A percentile compares a stretch with the other conserved stretches of the same genome.
Evolutionary conservation across 2,113 vertebrate species (phyloP).

Genomic region (Pica pica): DNA sequence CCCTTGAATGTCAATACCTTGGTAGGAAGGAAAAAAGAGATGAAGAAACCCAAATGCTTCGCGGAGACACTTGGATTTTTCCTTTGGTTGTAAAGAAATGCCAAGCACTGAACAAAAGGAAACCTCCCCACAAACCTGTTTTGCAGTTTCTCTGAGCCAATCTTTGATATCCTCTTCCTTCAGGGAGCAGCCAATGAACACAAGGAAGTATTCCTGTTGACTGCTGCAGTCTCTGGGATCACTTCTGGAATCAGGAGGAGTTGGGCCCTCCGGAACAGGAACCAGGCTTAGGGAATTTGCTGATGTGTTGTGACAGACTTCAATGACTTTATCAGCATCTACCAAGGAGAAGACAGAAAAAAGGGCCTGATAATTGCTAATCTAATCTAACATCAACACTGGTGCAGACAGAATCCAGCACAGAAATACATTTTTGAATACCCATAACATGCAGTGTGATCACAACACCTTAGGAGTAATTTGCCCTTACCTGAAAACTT

Average conservation of each 20-base stretch:
- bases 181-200: constrained; percentile 87
- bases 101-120: neutral
- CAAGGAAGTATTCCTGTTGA: constrained; percentile 77
- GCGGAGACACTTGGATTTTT: rapidly evolving
- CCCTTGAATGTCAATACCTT: neutral
- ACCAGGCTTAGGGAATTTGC: constrained; percentile 79
- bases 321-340: constrained; percentile 85
- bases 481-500: constrained; percentile 84
- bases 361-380: neutral
- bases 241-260: constrained; percentile 55
- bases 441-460: rapidly evolving
- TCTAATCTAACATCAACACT: neutral
- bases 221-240: constrained; percentile 41
- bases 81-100: neutral
- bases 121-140: constrained; percentile 77
- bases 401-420: neutral
- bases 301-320: constrained; percentile 84
- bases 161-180: constrained; percentile 88
- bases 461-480: neutral
- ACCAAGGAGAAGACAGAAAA: neutral
- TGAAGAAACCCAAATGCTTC: neutral
- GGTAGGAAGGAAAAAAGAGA: neutral
- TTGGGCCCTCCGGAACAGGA: constrained; percentile 68
- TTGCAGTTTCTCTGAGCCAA: constrained; percentile 90
- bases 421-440: neutral